A percentile compares a stretch with the other conserved stretches of the same genome.
phyloP scores from a whole-genome alignment of 2,113 vertebrate species.

The Microtus ochrogaster region DNA sequence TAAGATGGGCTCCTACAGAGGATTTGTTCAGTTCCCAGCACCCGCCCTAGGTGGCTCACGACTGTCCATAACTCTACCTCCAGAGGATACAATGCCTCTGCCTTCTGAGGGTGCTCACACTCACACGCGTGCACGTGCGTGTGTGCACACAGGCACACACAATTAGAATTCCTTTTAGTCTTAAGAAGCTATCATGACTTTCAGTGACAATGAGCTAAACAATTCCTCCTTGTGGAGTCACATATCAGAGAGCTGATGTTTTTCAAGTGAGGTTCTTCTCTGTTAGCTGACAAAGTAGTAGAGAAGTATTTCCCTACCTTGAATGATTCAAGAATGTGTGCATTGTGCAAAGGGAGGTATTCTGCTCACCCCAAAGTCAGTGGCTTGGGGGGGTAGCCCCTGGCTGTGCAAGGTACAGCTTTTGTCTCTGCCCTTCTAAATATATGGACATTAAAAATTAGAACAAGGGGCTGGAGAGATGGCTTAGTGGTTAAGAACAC shows the following conservation, averaged over 20 bases:
- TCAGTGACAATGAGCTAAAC: background rate
- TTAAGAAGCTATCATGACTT: background rate
- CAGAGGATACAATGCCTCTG: background rate
- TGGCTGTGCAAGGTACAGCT: background rate
- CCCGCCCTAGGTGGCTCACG: background rate
- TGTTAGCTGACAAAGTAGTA: constrained; percentile 23
- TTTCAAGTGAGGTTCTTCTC: background rate
- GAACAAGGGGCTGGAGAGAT: background rate
- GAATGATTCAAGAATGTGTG: background rate
- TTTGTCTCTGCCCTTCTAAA: background rate
- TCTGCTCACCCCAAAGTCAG: background rate
- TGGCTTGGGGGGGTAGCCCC: background rate
- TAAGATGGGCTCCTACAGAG: background rate
- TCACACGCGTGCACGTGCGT: too few species aligned
- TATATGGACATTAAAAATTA: background rate
- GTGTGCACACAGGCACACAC: background rate
- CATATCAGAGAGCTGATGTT: background rate
- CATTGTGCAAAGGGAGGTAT: background rate
- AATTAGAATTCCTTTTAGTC: background rate
- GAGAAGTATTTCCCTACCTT: background rate
- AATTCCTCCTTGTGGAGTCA: background rate
- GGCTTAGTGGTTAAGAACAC: background rate
- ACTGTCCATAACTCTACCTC: background rate
- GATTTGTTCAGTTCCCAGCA: background rate
- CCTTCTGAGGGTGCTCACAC: background rate